A percentile compares a stretch with the other conserved stretches of the same genome.
Evolutionary conservation across 1,140 invertebrate species (phyloP).

Genomic region (Achatina immaculata): DNA sequence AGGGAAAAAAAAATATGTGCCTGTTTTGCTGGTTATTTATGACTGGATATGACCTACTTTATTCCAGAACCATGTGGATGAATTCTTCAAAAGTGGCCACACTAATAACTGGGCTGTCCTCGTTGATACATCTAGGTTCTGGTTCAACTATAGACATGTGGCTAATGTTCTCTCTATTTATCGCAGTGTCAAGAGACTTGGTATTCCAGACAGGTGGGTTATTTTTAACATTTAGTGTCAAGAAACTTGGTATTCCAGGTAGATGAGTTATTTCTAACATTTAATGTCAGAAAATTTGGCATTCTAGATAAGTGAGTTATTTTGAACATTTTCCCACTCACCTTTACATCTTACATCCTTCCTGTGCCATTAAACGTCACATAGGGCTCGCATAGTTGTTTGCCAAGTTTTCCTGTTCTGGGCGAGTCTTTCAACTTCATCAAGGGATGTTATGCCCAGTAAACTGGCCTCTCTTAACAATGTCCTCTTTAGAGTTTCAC

Average conservation of each 20-base stretch:
- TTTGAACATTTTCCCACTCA: too few relatives aligned
- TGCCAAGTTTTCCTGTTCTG: too few relatives aligned
- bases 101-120: slow-evolving; percentile 99
- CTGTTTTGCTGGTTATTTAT: too few relatives aligned
- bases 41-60: neutral
- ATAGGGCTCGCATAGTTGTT: too few relatives aligned
- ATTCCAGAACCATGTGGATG: slow-evolving; percentile 54
- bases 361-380: too few relatives aligned
- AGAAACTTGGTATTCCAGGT: slow-evolving; percentile 96
- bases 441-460: too few relatives aligned
- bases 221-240: too few relatives aligned
- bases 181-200: slow-evolving; percentile 95
- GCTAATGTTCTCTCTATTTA: slow-evolving; percentile 99
- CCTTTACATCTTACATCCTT: too few relatives aligned
- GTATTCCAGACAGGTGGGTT: slow-evolving; percentile 89
- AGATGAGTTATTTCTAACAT: slow-evolving; percentile 74
- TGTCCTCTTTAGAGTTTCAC: too few relatives aligned
- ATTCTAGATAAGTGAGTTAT: slow-evolving; percentile 86
- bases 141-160: slow-evolving; percentile 99
- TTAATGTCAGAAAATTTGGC: slow-evolving; percentile 96
- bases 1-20: too few relatives aligned
- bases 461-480: too few relatives aligned
- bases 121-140: slow-evolving; percentile 97
- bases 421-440: too few relatives aligned
- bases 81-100: slow-evolving; percentile 76